Base-by-base conservation (phyloP, 2,797 vertebrate genomes). In the Silurus aristotelis region DNA sequence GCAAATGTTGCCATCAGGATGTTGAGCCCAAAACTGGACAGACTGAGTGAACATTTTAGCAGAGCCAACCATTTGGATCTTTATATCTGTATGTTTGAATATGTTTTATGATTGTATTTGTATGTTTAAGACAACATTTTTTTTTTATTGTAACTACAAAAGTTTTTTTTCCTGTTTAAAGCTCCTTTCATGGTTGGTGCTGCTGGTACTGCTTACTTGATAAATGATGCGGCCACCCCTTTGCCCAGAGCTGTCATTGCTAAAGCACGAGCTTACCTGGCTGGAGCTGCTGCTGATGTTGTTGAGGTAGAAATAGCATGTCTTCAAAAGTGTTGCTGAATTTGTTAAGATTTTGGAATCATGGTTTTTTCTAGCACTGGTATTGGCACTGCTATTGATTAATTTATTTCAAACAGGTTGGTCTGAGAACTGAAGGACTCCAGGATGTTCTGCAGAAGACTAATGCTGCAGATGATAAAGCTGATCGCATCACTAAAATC, bases 211-310 rank as follows among this genome's bases (percentile, higher is more conserved):
- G 92, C 94, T 85, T 94, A 93, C 78, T 90, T 93, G 71, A 87
- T 96, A 91, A 96, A 96, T 83, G 94, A 95, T 64, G 94, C 88
- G 0, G 91, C 92, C 68, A 94, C 91, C 67, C 90, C 92, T 88
- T 82, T 97, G 84, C 96, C 95, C 87, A 89, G 89, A 76, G 85
- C 89, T 27, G 27, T 94, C 68, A 27, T 95, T 5, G 91, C 92
- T 66, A 95, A 94, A 90, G 86, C 95, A 68, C 93, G 46, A 80
- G 90, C 93, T 72, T 94, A 94, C 88, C 72, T 97, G 31, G 91
- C 96, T 88, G 96, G 96, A 91, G 94, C 91, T 84, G 92, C 93
- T 87, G 90, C 92, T 90, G 94, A 96, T 92, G 92, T 95, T 76
- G 72, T 96, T 20, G 94, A 97, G 96, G 96, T 97, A 87, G 1